Evolutionary conservation across 1,140 invertebrate species (phyloP), one percentile per base, ranked within the genome.

Genomic region (Brachystomella parvula): DNA sequence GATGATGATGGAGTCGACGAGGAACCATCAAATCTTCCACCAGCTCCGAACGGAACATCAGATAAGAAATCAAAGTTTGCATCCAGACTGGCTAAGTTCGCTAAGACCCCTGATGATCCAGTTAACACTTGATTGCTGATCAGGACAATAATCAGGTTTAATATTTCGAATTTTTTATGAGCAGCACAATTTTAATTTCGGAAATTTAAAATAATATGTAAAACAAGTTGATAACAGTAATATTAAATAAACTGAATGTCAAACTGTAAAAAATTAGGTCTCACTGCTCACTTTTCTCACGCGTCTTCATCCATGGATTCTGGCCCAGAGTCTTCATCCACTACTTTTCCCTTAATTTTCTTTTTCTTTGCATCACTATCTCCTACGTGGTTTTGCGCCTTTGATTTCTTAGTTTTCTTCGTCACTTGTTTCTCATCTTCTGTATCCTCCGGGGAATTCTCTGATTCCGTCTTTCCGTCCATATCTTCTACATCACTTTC

Each of bases 241-340:
- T n/a, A n/a, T n/a, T n/a, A n/a, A n/a, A n/a, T n/a, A n/a, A n/a
- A n/a, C n/a, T n/a, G n/a, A n/a, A n/a, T n/a, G n/a, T n/a, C n/a
- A n/a, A n/a, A n/a, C n/a, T n/a, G n/a, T n/a, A n/a, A n/a, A n/a
- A n/a, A n/a, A n/a, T n/a, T n/a, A n/a, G n/a, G n/a, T n/a, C n/a
- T n/a, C n/a, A n/a, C n/a, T n/a, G n/a, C n/a, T n/a, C n/a, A n/a
- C n/a, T n/a, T n/a, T n/a, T n/a, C n/a, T 24, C 17, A 61, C 2
- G 3, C 60, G 28, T 68, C 68, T 29, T 68, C 69, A 47, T 70
- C 68, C 68, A 72, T 72, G 2, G 53, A 64, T 61, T 72, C 71
- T 1, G 58, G 53, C 1, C 62, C 66, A 30, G 24, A 31, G 28
- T 71, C 63, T 19, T 61, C 47, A 21, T 59, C 47, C 17, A 60